Conservation (phyloP, 37 sponge, comb jelly and placozoan species). For the Axinella damicornis region DNA sequence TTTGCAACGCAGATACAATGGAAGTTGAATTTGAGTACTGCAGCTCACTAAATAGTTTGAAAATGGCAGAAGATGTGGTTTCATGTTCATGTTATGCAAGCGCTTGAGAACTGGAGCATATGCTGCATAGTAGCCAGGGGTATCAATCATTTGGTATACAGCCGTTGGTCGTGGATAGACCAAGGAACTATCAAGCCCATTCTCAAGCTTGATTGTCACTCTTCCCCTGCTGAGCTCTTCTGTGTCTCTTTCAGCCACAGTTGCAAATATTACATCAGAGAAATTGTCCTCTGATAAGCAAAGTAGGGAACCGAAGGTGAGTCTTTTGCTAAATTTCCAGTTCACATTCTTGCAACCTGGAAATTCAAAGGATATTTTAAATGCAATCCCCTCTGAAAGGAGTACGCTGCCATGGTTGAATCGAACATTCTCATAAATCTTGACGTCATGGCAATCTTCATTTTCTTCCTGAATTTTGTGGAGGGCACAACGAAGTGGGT, state of each 20-base stretch:
- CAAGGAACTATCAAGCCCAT: conserved; percentile 2
- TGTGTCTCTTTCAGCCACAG: conserved; percentile 52
- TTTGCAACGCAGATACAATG: conserved; percentile 1
- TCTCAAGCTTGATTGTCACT: conserved; percentile 15
- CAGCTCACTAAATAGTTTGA: not conserved
- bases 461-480: not conserved
- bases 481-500: not conserved
- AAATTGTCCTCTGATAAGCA: conserved; percentile 63
- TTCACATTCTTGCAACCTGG: conserved; percentile 6
- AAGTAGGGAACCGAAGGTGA: conserved; percentile 65
- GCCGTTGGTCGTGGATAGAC: not conserved
- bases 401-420: not conserved
- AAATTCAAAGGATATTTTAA: conserved; percentile 37
- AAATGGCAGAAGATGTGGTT: conserved; percentile 1
- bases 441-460: conserved; percentile 40
- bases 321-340: conserved; percentile 56
- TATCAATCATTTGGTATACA: conserved; percentile 59
- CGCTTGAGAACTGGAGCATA: conserved; percentile 62
- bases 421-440: conserved; percentile 43
- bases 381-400: not conserved
- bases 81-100: conserved; percentile 21
- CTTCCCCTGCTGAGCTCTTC: conserved; percentile 35
- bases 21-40: not conserved
- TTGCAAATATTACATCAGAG: conserved; percentile 41
- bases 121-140: conserved; percentile 74